phyloP scores from a whole-genome alignment of 2,888 invertebrate genomes.

The Tetheella fluctuosa region DNA sequence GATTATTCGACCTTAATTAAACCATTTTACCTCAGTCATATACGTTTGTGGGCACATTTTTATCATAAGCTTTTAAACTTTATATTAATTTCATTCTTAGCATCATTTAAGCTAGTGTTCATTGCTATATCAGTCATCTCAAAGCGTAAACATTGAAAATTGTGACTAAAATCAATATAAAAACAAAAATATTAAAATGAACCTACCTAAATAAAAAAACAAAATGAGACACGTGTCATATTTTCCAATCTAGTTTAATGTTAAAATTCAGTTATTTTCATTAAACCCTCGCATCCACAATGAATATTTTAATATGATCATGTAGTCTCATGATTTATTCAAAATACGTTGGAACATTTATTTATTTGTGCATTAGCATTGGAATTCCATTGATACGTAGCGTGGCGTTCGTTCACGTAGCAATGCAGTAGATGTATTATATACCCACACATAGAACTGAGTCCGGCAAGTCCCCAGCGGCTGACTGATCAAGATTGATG shows the following conservation, averaged over 20 bases:
- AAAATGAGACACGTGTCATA: not conserved
- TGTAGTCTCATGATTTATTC: conserved; percentile 12
- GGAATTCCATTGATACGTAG: conserved; percentile 54
- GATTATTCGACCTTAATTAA: conserved; percentile 68
- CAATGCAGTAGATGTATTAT: conserved; percentile 38
- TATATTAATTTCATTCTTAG: not conserved
- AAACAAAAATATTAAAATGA: too few relatives aligned
- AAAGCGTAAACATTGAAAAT: too few relatives aligned
- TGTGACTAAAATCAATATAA: too few relatives aligned
- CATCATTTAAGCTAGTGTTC: too few relatives aligned
- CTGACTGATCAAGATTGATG: conserved; percentile 76
- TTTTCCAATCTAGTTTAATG: not conserved
- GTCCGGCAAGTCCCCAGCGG: conserved; percentile 50
- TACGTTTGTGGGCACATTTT: conserved; percentile 22
- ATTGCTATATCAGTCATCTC: too few relatives aligned
- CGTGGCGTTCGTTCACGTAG: conserved; percentile 51
- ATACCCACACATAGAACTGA: not conserved
- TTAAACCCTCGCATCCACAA: not conserved
- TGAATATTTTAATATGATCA: conserved; percentile 6
- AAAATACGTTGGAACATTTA: conserved; percentile 32
- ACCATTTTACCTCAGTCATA: conserved; percentile 46
- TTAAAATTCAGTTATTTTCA: not conserved
- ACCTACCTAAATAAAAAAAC: too few relatives aligned
- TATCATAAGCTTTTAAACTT: conserved; percentile 25
- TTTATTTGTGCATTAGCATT: conserved; percentile 57